Base-by-base conservation (phyloP, 2,888 invertebrate species). In the Cosmorhoe ocellata region DNA sequence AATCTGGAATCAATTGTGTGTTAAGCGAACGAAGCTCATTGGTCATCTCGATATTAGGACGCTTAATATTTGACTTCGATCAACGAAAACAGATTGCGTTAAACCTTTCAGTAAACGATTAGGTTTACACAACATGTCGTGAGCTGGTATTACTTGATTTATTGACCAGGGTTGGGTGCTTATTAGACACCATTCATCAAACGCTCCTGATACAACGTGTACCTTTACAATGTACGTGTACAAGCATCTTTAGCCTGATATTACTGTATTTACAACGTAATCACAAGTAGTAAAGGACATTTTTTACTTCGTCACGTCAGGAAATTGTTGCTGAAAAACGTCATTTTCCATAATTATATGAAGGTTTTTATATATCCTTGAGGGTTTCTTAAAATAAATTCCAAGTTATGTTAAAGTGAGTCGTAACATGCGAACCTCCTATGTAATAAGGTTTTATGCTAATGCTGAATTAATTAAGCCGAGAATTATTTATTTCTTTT, bases 1-100 rank as follows among this genome's bases (percentile, higher is more conserved):
- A 63, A 73, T 74, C 67, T 69, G 70, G 70, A 71, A 74, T 76
- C 74, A 71, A 68, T 76, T 57, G 56, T 58, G 50, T 54, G 59
- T 57, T n/a, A 44, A 51, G 53, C 5, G 30, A 27, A 14, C 38
- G 8, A 44, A 52, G 48, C 54, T 53, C 45, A 53, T 52, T 37
- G 37, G 14, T 14, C 31, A 9, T 34, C 34, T 44, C 32, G 22
- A 31, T 39, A 36, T 41, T 30, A 12, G 24, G 12, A 33, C 10
- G 45, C 36, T 34, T 38, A 31, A 26, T 32, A 30, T 47, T 43
- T 39, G 26, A 27, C 18, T 24, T 34, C 34, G 34, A 34, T 34
- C 11, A 32, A 32, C 41, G 24, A 32, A 13, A 45, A 41, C 31
- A 26, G 45, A 42, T 37, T 42, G 36, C 26, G 41, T 42, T 11